A percentile compares a stretch with the other conserved stretches of the same genome.
These are phyloP conservation scores for Tridacna crocea DNA, from an alignment of 2,888 invertebrate species.

Conservation along the genomic window DNA sequence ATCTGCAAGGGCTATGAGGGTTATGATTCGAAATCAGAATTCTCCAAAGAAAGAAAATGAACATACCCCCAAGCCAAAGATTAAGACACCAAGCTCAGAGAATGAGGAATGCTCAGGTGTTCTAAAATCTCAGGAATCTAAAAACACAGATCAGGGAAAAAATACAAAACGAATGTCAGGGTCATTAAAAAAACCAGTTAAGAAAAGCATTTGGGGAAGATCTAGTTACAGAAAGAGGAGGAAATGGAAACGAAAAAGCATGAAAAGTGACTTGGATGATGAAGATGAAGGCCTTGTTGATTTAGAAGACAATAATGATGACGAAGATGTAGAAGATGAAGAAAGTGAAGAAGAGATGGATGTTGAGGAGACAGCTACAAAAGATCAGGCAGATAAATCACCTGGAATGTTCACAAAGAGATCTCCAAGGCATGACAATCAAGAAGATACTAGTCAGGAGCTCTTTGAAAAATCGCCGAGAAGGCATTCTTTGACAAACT, in stretches of 20 bases:
- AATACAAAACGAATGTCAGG: not conserved
- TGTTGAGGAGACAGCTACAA: not conserved
- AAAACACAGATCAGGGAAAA: slow-evolving; percentile 38
- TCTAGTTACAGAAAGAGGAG: slow-evolving; percentile 51
- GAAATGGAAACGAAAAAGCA: slow-evolving; percentile 29
- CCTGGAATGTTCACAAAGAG: not conserved
- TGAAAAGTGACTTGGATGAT: slow-evolving; percentile 28
- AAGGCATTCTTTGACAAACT: slow-evolving; percentile 33
- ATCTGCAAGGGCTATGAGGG: slow-evolving; percentile 51
- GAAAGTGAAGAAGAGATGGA: slow-evolving; percentile 30
- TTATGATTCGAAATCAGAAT: slow-evolving; percentile 30
- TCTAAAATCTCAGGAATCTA: slow-evolving; percentile 32
- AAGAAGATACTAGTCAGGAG: slow-evolving; percentile 1
- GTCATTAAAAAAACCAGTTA: slow-evolving; percentile 55
- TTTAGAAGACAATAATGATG: slow-evolving; percentile 40
- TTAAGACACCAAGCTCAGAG: not conserved
- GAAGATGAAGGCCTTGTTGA: slow-evolving; percentile 56
- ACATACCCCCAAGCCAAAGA: slow-evolving; percentile 28
- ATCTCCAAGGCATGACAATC: slow-evolving; percentile 28
- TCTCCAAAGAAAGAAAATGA: slow-evolving; percentile 56
- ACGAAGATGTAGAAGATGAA: slow-evolving; percentile 60
- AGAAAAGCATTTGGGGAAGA: slow-evolving; percentile 62
- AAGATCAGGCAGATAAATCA: not conserved
- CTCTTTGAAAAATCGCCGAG: slow-evolving; percentile 13
- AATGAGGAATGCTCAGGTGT: slow-evolving; percentile 30